Base-by-base conservation (phyloP, 2,113 vertebrate species). In the Atherinomorus stipes region DNA sequence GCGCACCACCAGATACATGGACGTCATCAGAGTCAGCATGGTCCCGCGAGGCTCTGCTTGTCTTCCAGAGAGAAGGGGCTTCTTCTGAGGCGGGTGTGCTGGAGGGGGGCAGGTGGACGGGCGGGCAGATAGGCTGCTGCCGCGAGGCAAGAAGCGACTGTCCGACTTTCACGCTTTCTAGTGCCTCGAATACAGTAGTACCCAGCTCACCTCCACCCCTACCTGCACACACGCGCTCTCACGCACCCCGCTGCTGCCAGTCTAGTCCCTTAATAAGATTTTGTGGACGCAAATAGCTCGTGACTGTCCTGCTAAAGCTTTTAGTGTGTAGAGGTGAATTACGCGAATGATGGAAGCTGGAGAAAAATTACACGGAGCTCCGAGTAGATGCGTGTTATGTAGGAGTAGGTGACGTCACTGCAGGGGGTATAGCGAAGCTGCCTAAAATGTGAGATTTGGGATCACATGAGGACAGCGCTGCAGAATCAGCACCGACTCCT, bases 1-100 rank as follows among this genome's bases (percentile, higher is more conserved):
- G 79, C 88, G 88, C 45, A 91, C 88, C 90, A 94, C 86, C 86
- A 94, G 68, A 34, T 94, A 94, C 93, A 94, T 93, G 54, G 92
- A 92, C 2, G 94, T 90, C 76, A 94, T 69, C 68, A 94, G 49
- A 19, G 93, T 94, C 83, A 94, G 54, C 94, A 94, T 94, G 52
- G 70, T 85, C 15, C 60, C 53, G 26, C 61, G 56, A 65, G 53
- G 34, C 73, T 25, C 21, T 15, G 5, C 44, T 26, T n/a, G 53
- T 44, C 49, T 47, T 26, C 51, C 51, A 58, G 74, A 10, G 10
- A 60, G 7, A 63, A 37, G 44, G 5, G 10, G 49, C 61, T 78
- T 67, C 78, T 57, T 67, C 58, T 45, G 44, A 15, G 12, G 63
- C 53, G n/a, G n/a, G n/a, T n/a, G n/a, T n/a, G n/a, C n/a, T n/a